These are phyloP conservation scores for Drosophila pallidifrons DNA, from an alignment of 1,140 invertebrate species.

Conservation along the genomic window DNA sequence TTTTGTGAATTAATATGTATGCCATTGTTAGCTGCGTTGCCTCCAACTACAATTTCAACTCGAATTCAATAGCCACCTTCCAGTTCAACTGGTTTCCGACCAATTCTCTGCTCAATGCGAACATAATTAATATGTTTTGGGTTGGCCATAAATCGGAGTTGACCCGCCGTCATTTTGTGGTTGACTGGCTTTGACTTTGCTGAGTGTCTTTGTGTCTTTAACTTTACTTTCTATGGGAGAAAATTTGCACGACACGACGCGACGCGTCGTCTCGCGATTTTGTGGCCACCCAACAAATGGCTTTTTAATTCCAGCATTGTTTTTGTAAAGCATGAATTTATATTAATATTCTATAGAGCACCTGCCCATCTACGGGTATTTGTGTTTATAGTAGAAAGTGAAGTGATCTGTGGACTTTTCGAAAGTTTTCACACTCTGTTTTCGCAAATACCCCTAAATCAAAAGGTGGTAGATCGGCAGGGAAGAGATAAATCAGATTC, in stretches of 20 bases:
- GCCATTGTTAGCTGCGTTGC: conserved; percentile 17
- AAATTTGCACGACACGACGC: conserved; percentile 19
- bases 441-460: neutral
- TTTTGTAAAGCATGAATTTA: conserved; percentile 14
- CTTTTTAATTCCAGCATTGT: conserved; percentile 30
- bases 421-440: conserved; percentile 20
- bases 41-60: neutral
- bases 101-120: conserved; percentile 24
- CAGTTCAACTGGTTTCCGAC: conserved; percentile 43
- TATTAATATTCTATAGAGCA: conserved; percentile 30
- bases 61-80: conserved; percentile 8
- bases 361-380: neutral
- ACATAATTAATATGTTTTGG: conserved; percentile 53
- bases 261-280: neutral
- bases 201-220: neutral
- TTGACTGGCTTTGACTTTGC: neutral
- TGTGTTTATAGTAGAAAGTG: conserved; percentile 23
- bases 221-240: conserved; percentile 48
- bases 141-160: conserved; percentile 36
- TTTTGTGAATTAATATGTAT: conserved; percentile 16
- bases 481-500: neutral
- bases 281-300: conserved; percentile 24
- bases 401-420: conserved; percentile 22
- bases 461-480: neutral
- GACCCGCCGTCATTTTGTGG: conserved; percentile 42